Percentiles rank a stretch among this genome's conserved stretches.
Conservation (phyloP, 2,113 vertebrate species). For the Neolamprologus kungweensis region DNA sequence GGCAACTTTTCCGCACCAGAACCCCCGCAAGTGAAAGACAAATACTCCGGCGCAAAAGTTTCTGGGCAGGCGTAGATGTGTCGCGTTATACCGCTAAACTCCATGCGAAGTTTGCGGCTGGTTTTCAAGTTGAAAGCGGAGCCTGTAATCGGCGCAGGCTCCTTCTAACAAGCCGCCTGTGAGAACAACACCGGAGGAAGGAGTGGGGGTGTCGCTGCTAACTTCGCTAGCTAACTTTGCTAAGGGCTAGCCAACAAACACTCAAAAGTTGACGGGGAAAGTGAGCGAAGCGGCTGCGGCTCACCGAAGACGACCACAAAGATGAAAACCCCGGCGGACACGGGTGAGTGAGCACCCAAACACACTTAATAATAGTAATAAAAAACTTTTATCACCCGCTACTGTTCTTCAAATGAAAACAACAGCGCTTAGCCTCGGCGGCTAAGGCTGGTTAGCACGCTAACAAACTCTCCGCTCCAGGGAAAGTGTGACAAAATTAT, state of each 20-base stretch:
- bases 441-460: constrained; percentile 49
- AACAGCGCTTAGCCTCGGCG: constrained; percentile 15
- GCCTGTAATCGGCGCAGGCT: neutral
- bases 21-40: neutral
- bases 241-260: constrained; percentile 28
- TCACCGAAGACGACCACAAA: neutral
- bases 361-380: neutral
- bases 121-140: neutral
- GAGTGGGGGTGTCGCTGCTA: constrained; percentile 41
- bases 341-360: constrained; percentile 52
- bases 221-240: constrained; percentile 28
- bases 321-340: constrained; percentile 73
- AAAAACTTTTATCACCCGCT: neutral
- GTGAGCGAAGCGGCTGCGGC: neutral
- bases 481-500: constrained; percentile 58
- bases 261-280: constrained; percentile 45
- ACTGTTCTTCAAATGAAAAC: neutral
- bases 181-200: constrained; percentile 51
- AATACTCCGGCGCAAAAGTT: neutral
- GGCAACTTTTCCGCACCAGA: constrained; percentile 35
- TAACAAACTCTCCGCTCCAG: constrained; percentile 31
- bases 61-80: neutral
- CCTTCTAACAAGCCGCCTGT: neutral
- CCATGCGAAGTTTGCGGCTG: neutral
- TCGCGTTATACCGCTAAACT: neutral